Conservation (phyloP, 2,113 vertebrate genomes). For the Hippotragus niger region DNA sequence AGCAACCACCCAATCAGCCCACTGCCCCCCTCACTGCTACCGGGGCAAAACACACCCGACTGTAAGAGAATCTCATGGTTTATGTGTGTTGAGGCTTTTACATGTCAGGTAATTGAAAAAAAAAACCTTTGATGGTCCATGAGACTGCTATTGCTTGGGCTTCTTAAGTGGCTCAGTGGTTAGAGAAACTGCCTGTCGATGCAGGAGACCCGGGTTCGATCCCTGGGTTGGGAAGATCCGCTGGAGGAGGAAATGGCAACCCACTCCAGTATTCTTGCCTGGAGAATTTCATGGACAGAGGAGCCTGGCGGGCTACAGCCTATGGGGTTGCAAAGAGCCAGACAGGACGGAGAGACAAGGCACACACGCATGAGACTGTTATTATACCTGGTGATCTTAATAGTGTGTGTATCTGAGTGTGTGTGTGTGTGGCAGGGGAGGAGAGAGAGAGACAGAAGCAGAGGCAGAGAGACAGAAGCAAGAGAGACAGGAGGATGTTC, state of each 20-base stretch:
- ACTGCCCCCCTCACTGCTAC: neutral
- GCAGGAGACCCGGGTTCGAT: fast-evolving
- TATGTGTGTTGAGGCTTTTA: neutral
- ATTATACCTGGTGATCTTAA: neutral
- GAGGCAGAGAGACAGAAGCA: neutral
- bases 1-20: neutral
- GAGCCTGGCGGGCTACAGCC: neutral
- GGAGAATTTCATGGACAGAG: neutral
- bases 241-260: neutral
- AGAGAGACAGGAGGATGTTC: too few relatives aligned
- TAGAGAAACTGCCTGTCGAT: neutral
- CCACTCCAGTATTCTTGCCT: neutral
- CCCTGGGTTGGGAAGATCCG: neutral
- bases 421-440: too few relatives aligned
- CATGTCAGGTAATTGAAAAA: neutral
- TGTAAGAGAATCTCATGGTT: neutral
- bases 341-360: fast-evolving
- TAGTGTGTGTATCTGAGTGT: neutral
- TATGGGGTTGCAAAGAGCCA: neutral
- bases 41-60: neutral
- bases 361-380: neutral
- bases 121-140: neutral
- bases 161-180: neutral
- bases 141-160: neutral
- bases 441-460: fast-evolving